These are phyloP conservation scores for Drosophila lacertosa DNA, from an alignment of 1,140 invertebrate species.

Conservation along the genomic window DNA sequence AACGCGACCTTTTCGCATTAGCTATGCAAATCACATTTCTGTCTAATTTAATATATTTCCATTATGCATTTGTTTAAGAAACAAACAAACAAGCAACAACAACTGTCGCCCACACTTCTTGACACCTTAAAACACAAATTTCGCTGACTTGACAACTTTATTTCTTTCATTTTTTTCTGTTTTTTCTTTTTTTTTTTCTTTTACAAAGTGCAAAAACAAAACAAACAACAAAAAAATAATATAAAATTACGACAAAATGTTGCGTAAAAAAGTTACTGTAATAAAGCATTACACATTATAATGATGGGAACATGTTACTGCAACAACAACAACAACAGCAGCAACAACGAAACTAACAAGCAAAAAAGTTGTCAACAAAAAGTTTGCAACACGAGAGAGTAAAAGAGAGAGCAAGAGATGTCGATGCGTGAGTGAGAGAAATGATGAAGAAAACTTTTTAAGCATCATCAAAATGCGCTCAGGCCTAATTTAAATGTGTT, in stretches of 20 bases:
- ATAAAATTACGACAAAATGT: constrained; percentile 35
- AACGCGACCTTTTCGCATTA: constrained; percentile 11
- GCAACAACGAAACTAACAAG: constrained; percentile 50
- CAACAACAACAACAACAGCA: constrained; percentile 33
- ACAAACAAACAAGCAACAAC: constrained; percentile 5
- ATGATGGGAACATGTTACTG: constrained; percentile 58
- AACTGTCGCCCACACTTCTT: constrained; percentile 15
- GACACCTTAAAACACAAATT: constrained; percentile 25
- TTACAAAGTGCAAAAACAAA: constrained; percentile 15
- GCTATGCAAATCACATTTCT: constrained; percentile 40
- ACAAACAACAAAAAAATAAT: not conserved
- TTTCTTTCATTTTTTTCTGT: constrained; percentile 40
- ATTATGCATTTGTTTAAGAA: constrained; percentile 30
- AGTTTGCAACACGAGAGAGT: constrained; percentile 31
- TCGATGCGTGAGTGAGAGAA: not conserved
- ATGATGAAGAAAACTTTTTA: constrained; percentile 37
- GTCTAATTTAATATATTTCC: constrained; percentile 45
- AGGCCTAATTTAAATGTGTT: constrained; percentile 70
- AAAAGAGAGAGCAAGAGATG: not conserved
- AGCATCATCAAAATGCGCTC: constrained; percentile 66
- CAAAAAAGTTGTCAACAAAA: constrained; percentile 58
- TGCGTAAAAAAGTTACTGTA: constrained; percentile 47
- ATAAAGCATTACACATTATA: constrained; percentile 62
- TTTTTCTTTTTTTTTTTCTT: constrained; percentile 25
- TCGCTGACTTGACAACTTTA: constrained; percentile 42